A percentile compares a stretch with the other conserved stretches of the same genome.
phyloP scores from a whole-genome alignment of 2,113 vertebrate species.

The Pluvianellus socialis region DNA sequence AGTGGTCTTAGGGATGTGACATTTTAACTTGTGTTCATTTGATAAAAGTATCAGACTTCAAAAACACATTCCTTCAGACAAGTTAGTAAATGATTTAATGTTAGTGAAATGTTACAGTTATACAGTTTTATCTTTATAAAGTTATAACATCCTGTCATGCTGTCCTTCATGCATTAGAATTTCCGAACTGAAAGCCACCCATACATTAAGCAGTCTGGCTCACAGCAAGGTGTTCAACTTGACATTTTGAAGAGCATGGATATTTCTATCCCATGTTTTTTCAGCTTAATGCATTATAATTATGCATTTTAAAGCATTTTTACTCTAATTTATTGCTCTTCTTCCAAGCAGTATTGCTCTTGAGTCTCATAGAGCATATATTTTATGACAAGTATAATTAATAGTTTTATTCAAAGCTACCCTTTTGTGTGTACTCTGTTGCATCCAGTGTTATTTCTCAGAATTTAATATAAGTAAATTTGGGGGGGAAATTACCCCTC shows the following conservation, averaged over 20 bases:
- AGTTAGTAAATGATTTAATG: conserved; percentile 69
- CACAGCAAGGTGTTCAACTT: conserved; percentile 78
- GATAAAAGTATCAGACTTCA: conserved; percentile 41
- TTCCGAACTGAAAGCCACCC: conserved; percentile 69
- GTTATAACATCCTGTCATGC: conserved; percentile 67
- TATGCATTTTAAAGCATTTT: conserved; percentile 64
- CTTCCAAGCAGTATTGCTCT: conserved; percentile 28
- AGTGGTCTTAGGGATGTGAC: conserved; percentile 24
- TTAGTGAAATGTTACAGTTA: conserved; percentile 64
- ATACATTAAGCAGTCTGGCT: conserved; percentile 71
- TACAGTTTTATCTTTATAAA: conserved; percentile 60
- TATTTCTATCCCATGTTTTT: conserved; percentile 58
- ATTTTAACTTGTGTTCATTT: conserved; percentile 62
- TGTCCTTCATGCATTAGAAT: conserved; percentile 70
- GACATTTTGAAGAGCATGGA: conserved; percentile 73
- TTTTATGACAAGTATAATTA: conserved; percentile 3
- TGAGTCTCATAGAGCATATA: not conserved
- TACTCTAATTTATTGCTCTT: conserved; percentile 46
- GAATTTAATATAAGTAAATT: not conserved
- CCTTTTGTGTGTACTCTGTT: not conserved
- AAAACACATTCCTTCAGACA: conserved; percentile 60
- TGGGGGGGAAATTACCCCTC: not conserved
- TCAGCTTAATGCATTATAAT: conserved; percentile 62
- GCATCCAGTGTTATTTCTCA: not conserved
- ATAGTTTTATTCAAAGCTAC: not conserved